Evolutionary conservation across 2,888 invertebrate species (phyloP).

Genomic region (Xylocampa areola): DNA sequence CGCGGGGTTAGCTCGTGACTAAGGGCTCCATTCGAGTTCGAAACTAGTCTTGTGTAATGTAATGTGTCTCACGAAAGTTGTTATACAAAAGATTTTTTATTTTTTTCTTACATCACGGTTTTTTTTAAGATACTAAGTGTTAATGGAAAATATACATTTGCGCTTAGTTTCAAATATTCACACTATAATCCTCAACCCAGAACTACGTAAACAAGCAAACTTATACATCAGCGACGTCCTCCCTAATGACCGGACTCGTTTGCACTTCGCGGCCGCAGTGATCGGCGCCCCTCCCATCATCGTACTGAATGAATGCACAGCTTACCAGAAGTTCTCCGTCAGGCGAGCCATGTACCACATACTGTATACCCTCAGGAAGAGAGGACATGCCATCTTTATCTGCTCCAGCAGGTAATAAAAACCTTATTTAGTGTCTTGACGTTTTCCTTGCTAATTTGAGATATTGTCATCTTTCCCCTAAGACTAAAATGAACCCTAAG

Average conservation of each 20-base stretch:
- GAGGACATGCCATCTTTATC: slow-evolving; percentile 76
- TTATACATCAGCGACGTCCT: slow-evolving; percentile 51
- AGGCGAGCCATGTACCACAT: slow-evolving; percentile 78
- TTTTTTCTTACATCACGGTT: too few species aligned
- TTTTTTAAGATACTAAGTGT: too few species aligned
- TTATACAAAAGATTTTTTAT: too few species aligned
- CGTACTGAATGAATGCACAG: slow-evolving; percentile 79
- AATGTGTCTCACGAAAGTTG: too few species aligned
- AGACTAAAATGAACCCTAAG: too few species aligned
- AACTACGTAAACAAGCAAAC: slow-evolving; percentile 55
- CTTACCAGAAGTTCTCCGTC: slow-evolving; percentile 75
- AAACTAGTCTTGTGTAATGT: too few species aligned
- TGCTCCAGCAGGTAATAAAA: slow-evolving; percentile 71
- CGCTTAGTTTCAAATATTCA: not conserved
- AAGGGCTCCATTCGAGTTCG: too few species aligned
- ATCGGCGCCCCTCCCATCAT: slow-evolving; percentile 78
- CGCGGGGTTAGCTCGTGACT: too few species aligned
- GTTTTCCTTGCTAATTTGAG: too few species aligned
- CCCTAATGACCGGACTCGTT: slow-evolving; percentile 53
- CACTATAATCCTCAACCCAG: slow-evolving; percentile 42
- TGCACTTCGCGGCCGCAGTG: slow-evolving; percentile 78
- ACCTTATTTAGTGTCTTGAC: not conserved
- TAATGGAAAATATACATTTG: too few species aligned
- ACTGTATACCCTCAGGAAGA: slow-evolving; percentile 69
- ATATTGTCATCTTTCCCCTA: too few species aligned